Percentiles rank a stretch among this genome's conserved stretches.
These are phyloP conservation scores for Drosophila orena DNA, from an alignment of 1,140 invertebrate species.

Conservation along the genomic window DNA sequence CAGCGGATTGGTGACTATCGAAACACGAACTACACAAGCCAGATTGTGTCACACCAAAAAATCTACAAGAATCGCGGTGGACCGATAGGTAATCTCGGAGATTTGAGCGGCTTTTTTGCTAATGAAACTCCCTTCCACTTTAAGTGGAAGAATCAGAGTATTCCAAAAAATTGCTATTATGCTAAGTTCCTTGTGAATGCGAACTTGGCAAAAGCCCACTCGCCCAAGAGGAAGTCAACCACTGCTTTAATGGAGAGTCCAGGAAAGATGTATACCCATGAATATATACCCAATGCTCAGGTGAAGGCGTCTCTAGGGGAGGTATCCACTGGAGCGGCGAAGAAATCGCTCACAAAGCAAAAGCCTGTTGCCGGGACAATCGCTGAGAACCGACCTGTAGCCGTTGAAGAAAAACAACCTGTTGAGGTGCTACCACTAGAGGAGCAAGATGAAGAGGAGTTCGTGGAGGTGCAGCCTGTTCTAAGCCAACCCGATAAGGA, in stretches of 20 bases:
- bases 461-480: too few relatives aligned
- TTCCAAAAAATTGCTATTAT: constrained; percentile 64
- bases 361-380: neutral
- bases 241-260: neutral
- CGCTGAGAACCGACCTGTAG: neutral
- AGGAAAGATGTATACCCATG: constrained; percentile 24
- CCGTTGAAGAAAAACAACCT: neutral
- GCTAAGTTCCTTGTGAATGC: constrained; percentile 61
- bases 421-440: neutral
- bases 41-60: constrained; percentile 73
- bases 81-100: constrained; percentile 16
- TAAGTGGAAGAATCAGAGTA: constrained; percentile 46
- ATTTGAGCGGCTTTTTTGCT: constrained; percentile 29
- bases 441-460: neutral
- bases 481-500: neutral
- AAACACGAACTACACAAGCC: constrained; percentile 35
- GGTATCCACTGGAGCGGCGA: neutral
- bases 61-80: constrained; percentile 61
- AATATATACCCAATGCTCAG: constrained; percentile 59
- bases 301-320: constrained; percentile 30
- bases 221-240: constrained; percentile 12
- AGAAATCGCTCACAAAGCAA: neutral
- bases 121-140: constrained; percentile 56
- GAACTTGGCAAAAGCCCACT: constrained; percentile 22
- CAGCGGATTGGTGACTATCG: constrained; percentile 60